phyloP scores from a whole-genome alignment of 2,888 invertebrate species.

The Euproctis similis region DNA sequence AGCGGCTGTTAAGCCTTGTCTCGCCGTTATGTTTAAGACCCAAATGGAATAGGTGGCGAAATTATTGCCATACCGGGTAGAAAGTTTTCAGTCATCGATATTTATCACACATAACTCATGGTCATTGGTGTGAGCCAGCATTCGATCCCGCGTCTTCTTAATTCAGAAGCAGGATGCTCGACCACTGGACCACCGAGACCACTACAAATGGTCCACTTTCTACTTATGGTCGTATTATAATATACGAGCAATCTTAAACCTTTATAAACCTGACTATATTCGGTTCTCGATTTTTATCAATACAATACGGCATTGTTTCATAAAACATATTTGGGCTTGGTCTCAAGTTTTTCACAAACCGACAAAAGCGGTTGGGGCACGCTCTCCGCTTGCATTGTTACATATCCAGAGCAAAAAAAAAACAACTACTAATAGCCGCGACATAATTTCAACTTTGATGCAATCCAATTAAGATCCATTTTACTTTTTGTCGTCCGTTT shows the following conservation, averaged over 20 bases:
- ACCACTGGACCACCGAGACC: no score
- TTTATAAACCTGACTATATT: conserved; percentile 2
- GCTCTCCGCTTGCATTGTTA: conserved; percentile 63
- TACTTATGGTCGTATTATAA: conserved; percentile 10
- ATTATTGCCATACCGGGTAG: no score
- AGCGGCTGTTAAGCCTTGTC: no score
- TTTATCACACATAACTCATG: no score
- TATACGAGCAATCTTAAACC: no score
- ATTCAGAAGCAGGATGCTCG: no score
- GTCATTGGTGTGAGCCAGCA: no score
- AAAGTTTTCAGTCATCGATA: no score
- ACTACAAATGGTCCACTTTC: no score
- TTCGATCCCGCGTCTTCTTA: no score
- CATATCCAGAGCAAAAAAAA: conserved; percentile 32
- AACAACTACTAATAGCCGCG: conserved; percentile 29
- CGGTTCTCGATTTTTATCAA: conserved; percentile 10
- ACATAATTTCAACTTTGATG: conserved; percentile 40
- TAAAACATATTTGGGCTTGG: conserved; percentile 31
- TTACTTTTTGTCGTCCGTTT: conserved; percentile 31
- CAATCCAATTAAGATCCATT: conserved; percentile 43
- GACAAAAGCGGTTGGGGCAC: conserved; percentile 68
- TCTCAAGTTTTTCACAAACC: conserved; percentile 50
- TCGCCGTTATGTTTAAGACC: no score
- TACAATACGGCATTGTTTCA: conserved; percentile 22
- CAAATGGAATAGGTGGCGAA: no score